phyloP scores from a whole-genome alignment of 1,140 invertebrate species.

The Sarcophaga bullata region DNA sequence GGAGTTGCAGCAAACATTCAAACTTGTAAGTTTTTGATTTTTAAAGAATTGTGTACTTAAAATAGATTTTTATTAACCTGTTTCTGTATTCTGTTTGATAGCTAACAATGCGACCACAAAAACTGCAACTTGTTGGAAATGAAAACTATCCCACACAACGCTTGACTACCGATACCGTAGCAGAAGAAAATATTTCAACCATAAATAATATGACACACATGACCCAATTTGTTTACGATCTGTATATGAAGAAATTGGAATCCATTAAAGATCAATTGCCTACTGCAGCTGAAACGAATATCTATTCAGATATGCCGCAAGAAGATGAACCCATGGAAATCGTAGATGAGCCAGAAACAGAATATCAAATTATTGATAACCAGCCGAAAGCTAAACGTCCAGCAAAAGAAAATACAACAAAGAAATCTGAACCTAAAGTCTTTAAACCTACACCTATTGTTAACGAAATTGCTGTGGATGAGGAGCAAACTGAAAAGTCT shows the following conservation, averaged over 20 bases:
- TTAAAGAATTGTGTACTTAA: too few relatives aligned
- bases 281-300: constrained; percentile 45
- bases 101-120: constrained; percentile 75
- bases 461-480: constrained; percentile 62
- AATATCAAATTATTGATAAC: constrained; percentile 21
- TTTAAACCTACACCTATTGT: constrained; percentile 68
- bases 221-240: constrained; percentile 91
- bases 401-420: constrained; percentile 50
- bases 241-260: constrained; percentile 83
- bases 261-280: constrained; percentile 70
- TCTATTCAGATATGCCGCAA: constrained; percentile 46
- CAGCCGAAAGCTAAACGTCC: constrained; percentile 54
- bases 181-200: constrained; percentile 56
- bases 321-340: constrained; percentile 25
- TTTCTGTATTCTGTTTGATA: constrained; percentile 51
- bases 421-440: constrained; percentile 51
- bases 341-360: not conserved
- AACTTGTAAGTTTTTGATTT: constrained; percentile 73
- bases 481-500: constrained; percentile 45
- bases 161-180: constrained; percentile 61
- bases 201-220: constrained; percentile 92
- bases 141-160: constrained; percentile 83
- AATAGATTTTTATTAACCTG: not conserved
- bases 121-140: constrained; percentile 79
- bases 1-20: constrained; percentile 94